A percentile compares a stretch with the other conserved stretches of the same genome.
Conservation (phyloP, 2,797 vertebrate genomes). For the Lycodopsis pacificus region DNA sequence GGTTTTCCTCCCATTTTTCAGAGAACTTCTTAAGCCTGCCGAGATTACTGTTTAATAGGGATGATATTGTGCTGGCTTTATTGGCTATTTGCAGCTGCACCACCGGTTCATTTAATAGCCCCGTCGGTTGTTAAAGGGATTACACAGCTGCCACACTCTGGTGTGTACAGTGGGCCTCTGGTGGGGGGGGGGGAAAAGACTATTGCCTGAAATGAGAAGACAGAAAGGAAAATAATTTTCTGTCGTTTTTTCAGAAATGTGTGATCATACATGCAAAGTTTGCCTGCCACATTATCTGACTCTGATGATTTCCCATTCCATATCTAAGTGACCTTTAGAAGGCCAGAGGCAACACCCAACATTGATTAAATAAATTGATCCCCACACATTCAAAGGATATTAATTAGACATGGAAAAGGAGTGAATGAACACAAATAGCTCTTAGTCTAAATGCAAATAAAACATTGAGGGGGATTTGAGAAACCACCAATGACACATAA, state of each 20-base stretch:
- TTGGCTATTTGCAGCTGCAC: constrained; percentile 86
- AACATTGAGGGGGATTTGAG: constrained; percentile 53
- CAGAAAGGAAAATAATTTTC: constrained; percentile 59
- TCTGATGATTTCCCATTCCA: constrained; percentile 83
- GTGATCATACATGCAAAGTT: constrained; percentile 79
- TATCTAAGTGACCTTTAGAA: constrained; percentile 86
- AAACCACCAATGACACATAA: constrained; percentile 42
- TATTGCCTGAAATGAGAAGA: constrained; percentile 55
- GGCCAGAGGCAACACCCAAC: constrained; percentile 81
- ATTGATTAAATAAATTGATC: constrained; percentile 88
- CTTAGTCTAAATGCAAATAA: constrained; percentile 82
- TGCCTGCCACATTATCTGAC: constrained; percentile 73
- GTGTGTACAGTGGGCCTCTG: constrained; percentile 76
- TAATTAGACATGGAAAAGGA: constrained; percentile 87
- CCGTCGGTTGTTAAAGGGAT: constrained; percentile 82
- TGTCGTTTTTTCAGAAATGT: constrained; percentile 65
- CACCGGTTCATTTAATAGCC: constrained; percentile 81
- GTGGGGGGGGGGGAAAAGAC: constrained; percentile 54
- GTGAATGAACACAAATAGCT: constrained; percentile 84
- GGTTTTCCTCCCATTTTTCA: constrained; percentile 79
- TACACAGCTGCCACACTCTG: constrained; percentile 83
- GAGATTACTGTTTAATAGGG: constrained; percentile 84
- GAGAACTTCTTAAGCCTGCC: constrained; percentile 79
- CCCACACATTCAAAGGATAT: constrained; percentile 85
- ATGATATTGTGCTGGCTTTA: constrained; percentile 85